Evolutionary conservation across 2,113 vertebrate species (phyloP).

Genomic region (Pitta sordida): DNA sequence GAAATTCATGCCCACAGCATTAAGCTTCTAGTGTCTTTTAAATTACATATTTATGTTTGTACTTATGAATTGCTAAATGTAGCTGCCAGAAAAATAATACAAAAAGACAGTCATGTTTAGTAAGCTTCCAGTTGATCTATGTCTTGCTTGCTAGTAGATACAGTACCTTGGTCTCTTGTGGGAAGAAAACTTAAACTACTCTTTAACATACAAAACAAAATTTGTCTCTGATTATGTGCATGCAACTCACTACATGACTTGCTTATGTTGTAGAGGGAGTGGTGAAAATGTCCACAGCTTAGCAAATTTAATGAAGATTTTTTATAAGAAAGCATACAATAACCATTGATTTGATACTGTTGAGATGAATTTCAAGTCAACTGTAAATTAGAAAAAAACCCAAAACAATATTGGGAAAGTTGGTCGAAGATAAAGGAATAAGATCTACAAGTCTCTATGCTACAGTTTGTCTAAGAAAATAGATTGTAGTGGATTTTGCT

Average conservation of each 20-base stretch:
- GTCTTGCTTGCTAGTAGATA: neutral
- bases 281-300: neutral
- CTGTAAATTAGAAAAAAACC: neutral
- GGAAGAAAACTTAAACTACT: neutral
- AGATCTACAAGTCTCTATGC: neutral
- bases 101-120: neutral
- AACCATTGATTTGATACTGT: neutral
- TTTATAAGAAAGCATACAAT: neutral
- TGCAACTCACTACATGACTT: neutral
- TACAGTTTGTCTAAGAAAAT: neutral
- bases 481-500: neutral
- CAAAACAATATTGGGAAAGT: neutral
- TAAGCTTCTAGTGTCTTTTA: neutral
- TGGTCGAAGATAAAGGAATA: neutral
- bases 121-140: neutral
- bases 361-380: neutral
- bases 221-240: neutral
- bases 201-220: neutral
- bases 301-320: neutral
- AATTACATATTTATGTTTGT: neutral
- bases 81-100: neutral
- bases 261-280: neutral
- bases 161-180: neutral
- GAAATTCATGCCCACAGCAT: neutral
- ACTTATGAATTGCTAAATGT: neutral